Conservation (phyloP, 2,113 vertebrate species). For the Halichoeres trimaculatus region DNA sequence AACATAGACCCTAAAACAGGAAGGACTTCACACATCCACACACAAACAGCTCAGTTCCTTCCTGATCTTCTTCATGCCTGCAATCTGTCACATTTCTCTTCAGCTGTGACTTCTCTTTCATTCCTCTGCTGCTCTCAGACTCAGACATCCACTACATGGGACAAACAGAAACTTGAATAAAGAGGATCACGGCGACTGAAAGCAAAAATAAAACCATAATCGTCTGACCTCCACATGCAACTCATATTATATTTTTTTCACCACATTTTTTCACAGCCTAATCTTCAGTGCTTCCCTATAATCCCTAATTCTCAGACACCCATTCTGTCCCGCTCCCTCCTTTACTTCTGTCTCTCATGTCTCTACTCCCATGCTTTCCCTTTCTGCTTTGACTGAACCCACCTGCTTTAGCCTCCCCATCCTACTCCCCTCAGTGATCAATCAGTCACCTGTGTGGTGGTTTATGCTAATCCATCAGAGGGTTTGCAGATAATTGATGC, state of each 20-base stretch:
- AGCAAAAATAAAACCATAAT: constrained; percentile 29
- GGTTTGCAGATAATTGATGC: constrained; percentile 66
- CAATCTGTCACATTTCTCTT: neutral
- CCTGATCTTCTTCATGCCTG: neutral
- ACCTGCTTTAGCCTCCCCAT: constrained; percentile 14
- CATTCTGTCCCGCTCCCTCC: neutral
- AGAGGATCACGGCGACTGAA: constrained; percentile 19
- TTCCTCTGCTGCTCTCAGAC: neutral
- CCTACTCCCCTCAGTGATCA: constrained; percentile 40
- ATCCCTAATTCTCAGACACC: constrained; percentile 16
- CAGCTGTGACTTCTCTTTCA: neutral
- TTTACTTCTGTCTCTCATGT: neutral
- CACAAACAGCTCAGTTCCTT: constrained; percentile 12
- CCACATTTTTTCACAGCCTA: constrained; percentile 23
- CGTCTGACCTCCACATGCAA: constrained; percentile 14
- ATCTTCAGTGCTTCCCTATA: constrained; percentile 20
- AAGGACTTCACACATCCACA: constrained; percentile 14
- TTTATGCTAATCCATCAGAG: constrained; percentile 49
- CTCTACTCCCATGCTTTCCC: neutral
- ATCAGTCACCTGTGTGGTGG: constrained; percentile 62
- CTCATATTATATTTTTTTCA: neutral
- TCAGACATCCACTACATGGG: too few species aligned
- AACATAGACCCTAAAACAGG: constrained; percentile 45
- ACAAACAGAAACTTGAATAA: neutral
- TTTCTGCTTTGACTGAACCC: constrained; percentile 8